Evolutionary conservation across 2,888 invertebrate genomes (phyloP).

Genomic region (Volucella bombylans): DNA sequence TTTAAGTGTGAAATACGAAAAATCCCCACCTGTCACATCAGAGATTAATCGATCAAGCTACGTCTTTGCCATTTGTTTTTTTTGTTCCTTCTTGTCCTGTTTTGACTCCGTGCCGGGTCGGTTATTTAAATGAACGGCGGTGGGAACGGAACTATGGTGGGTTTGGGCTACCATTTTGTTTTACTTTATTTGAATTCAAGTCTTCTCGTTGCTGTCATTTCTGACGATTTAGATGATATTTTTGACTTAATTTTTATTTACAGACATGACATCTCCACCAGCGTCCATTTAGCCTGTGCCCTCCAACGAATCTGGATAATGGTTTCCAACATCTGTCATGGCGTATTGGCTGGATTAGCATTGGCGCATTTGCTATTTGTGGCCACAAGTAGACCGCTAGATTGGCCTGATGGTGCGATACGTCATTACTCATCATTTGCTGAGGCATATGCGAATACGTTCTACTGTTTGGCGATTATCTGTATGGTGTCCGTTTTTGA

Average conservation of each 20-base stretch:
- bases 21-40: slow-evolving; percentile 51
- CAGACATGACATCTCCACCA: slow-evolving; percentile 80
- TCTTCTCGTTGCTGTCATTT: slow-evolving; percentile 6
- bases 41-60: slow-evolving; percentile 62
- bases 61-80: slow-evolving; percentile 17
- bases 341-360: slow-evolving; percentile 84
- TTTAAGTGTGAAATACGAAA: slow-evolving; percentile 3
- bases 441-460: slow-evolving; percentile 82
- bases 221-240: slow-evolving; percentile 36
- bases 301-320: slow-evolving; percentile 84
- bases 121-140: not conserved
- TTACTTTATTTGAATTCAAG: not conserved
- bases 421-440: slow-evolving; percentile 82
- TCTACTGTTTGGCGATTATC: slow-evolving; percentile 84
- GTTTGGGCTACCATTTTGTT: no score
- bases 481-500: slow-evolving; percentile 85
- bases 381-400: slow-evolving; percentile 81
- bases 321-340: slow-evolving; percentile 84
- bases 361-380: slow-evolving; percentile 82
- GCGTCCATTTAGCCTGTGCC: slow-evolving; percentile 81
- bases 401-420: slow-evolving; percentile 80
- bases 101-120: not conserved
- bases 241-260: slow-evolving; percentile 35
- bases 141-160: not conserved
- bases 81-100: not conserved